Evolutionary conservation across 2,797 vertebrate species (phyloP), one percentile per base, ranked within the genome.

Genomic region (Sebastes matsubarae): DNA sequence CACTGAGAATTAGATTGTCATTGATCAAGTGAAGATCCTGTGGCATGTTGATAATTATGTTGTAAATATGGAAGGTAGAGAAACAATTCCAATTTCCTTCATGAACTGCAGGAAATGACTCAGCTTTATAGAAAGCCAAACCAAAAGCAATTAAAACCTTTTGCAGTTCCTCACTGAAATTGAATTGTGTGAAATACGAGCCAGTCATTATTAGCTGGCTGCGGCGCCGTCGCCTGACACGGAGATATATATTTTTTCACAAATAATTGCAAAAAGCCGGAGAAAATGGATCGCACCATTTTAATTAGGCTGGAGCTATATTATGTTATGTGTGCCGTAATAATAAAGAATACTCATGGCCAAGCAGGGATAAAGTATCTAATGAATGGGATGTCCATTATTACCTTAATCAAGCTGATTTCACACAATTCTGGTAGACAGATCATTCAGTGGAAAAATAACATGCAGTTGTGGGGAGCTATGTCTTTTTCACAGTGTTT

Each of bases 91-190:
- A 64, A 54, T 86, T 80, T 34, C 74, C 80, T 42, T 77, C 67
- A 70, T 52, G 46, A 60, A 77, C 79, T 88, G 66, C 11, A 57
- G 83, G 79, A 90, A 73, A 91, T 88, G 83, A 89, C 76, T 86
- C 87, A 83, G 89, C 88, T 90, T 80, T 84, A 77, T 42, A 72
- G 69, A 85, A 85, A 81, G 72, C 63, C 68, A 90, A 89, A 88
- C 75, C 87, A 88, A 92, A 93, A 90, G 87, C 83, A 93, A 94
- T 93, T 90, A 92, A 86, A 87, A 86, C 77, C 80, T 67, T 86
- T 86, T 32, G 82, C 88, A 74, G 77, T 92, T 93, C 72, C 80
- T 91, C 84, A 92, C 83, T 80, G 72, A 83, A 91, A 93, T 88
- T 80, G 82, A 87, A 92, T 89, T 82, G 76, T 70, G 82, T 87